These are phyloP conservation scores for Eublepharis macularius DNA, from an alignment of 2,113 vertebrate genomes.

Conservation along the genomic window DNA sequence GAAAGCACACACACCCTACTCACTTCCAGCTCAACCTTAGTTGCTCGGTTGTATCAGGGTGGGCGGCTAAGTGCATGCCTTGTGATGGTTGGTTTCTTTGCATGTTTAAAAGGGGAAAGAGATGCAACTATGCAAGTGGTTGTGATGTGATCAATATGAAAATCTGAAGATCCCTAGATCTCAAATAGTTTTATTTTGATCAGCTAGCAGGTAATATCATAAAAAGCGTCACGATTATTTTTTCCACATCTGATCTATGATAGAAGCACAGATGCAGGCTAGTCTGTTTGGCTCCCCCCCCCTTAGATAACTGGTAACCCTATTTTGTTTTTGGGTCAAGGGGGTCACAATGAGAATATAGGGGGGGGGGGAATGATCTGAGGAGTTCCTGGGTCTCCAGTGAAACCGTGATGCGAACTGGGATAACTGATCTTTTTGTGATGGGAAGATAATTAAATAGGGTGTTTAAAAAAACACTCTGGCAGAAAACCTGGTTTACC, in stretches of 20 bases:
- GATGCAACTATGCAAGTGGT: background rate
- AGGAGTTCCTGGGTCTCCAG: background rate
- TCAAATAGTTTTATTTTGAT: background rate
- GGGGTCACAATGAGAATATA: background rate
- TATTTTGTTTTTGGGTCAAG: background rate
- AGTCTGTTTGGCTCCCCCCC: background rate
- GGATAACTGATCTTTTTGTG: background rate
- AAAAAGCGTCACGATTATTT: background rate
- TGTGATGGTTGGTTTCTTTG: too few species aligned
- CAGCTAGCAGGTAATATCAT: background rate
- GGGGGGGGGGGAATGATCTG: background rate
- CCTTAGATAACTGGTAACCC: background rate
- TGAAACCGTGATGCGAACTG: background rate
- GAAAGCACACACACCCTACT: too few species aligned
- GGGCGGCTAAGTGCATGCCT: too few species aligned
- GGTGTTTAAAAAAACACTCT: background rate
- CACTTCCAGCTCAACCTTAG: too few species aligned
- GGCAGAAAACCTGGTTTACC: background rate
- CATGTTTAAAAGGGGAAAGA: background rate
- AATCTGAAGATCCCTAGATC: background rate
- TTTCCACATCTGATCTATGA: background rate
- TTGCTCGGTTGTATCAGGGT: too few species aligned
- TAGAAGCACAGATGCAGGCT: background rate
- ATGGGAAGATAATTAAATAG: background rate
- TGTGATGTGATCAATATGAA: background rate